Conservation (phyloP, 1,140 invertebrate genomes). For the Macrosteles quadrilineatus region DNA sequence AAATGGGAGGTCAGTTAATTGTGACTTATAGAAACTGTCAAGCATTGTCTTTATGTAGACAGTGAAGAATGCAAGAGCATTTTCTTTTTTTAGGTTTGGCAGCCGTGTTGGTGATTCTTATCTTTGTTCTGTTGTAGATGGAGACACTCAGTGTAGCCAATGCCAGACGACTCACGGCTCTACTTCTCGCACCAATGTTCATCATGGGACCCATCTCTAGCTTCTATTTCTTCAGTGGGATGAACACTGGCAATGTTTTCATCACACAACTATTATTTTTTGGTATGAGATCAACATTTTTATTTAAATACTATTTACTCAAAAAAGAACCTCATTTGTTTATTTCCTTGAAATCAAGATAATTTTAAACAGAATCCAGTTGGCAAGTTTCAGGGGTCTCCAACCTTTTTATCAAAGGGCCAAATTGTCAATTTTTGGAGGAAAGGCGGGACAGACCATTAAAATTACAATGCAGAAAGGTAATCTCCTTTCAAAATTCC, state of each 20-base stretch:
- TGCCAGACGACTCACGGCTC: conserved; percentile 61
- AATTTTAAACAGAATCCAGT: neutral
- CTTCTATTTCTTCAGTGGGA: conserved; percentile 82
- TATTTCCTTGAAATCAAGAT: neutral
- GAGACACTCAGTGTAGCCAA: conserved; percentile 50
- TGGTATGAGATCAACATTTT: neutral
- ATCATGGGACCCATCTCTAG: conserved; percentile 78
- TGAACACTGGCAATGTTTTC: conserved; percentile 67
- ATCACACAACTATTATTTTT: conserved; percentile 51
- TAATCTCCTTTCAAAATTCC: no score
- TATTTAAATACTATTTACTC: neutral
- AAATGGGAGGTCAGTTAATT: conserved; percentile 30
- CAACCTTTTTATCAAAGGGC: neutral
- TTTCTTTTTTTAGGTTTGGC: conserved; percentile 14
- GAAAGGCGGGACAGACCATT: neutral
- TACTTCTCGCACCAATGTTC: conserved; percentile 68
- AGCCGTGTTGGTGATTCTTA: conserved; percentile 17
- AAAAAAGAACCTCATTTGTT: neutral
- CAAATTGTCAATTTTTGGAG: neutral
- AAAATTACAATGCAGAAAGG: neutral
- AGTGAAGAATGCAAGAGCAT: neutral
- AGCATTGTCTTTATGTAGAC: neutral
- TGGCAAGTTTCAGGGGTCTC: neutral
- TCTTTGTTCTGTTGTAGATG: conserved; percentile 41
- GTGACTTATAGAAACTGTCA: conserved; percentile 38